A percentile compares a stretch with the other conserved stretches of the same genome.
phyloP scores from a whole-genome alignment of 2,888 invertebrate species.

The Trisateles emortualis region DNA sequence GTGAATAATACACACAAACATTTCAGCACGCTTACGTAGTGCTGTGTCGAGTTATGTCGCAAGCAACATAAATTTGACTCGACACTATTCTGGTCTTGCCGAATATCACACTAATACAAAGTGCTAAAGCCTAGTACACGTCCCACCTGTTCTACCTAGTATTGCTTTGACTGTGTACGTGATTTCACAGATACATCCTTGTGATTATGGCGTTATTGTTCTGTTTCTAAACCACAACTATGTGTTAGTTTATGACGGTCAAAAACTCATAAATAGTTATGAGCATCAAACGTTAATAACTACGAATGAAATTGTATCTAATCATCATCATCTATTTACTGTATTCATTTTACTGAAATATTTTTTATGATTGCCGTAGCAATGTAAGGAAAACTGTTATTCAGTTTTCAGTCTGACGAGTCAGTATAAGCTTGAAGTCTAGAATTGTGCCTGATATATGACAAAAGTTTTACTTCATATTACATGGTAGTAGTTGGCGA shows the following conservation, averaged over 20 bases:
- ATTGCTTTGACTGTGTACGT: conserved; percentile 47
- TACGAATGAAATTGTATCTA: not conserved
- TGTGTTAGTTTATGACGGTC: not conserved
- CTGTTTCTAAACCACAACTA: conserved; percentile 17
- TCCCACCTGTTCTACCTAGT: conserved; percentile 45
- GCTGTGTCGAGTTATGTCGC: conserved; percentile 56
- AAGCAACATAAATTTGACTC: conserved; percentile 63
- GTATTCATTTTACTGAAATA: no score
- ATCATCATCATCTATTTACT: no score
- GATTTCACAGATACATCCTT: conserved; percentile 44
- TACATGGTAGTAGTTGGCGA: no score
- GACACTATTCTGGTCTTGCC: conserved; percentile 64
- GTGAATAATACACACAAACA: conserved; percentile 53
- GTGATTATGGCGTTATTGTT: conserved; percentile 32
- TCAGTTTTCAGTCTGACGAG: no score
- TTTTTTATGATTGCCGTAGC: no score
- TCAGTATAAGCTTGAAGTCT: no score
- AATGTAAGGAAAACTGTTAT: no score
- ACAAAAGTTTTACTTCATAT: no score
- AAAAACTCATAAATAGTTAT: no score
- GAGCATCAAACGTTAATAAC: no score
- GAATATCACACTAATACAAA: conserved; percentile 49
- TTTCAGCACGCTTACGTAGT: conserved; percentile 60
- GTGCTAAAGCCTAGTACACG: conserved; percentile 60
- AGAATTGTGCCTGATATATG: no score